Percentiles rank a stretch among this genome's conserved stretches.
Evolutionary conservation across 2,888 invertebrate species (phyloP).

Genomic region (Mesopsocus fuscifrons): DNA sequence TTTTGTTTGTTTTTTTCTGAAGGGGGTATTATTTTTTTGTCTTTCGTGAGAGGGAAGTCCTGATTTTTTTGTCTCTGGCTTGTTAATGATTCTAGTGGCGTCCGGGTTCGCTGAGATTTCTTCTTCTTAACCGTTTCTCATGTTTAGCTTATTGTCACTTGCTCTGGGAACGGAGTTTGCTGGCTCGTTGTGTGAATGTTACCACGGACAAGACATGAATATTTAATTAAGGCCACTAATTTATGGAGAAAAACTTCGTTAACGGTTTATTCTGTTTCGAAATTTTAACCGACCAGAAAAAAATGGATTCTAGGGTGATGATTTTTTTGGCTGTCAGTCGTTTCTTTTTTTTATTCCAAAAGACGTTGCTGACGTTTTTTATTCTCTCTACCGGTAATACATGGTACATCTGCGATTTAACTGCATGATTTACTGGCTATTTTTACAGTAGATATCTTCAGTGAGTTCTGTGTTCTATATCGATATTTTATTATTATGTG

Average conservation of each 20-base stretch:
- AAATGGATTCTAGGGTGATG: too few species aligned
- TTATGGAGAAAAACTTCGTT: slow-evolving; percentile 8
- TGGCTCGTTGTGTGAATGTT: neutral
- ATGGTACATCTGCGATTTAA: too few species aligned
- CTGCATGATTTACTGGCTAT: too few species aligned
- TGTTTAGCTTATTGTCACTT: neutral
- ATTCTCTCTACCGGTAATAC: too few species aligned
- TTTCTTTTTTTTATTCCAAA: too few species aligned
- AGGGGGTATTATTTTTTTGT: slow-evolving; percentile 7
- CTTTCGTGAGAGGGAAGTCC: slow-evolving; percentile 9
- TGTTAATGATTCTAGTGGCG: neutral
- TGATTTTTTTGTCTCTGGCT: neutral
- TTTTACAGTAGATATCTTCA: too few species aligned
- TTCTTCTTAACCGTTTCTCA: too few species aligned
- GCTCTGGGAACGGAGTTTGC: neutral
- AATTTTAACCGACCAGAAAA: too few species aligned
- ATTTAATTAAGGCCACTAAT: slow-evolving; percentile 4
- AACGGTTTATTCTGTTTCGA: slow-evolving; percentile 5
- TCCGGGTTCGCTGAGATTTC: neutral
- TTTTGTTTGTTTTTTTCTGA: slow-evolving; percentile 9
- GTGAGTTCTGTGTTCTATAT: too few species aligned
- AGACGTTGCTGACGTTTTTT: too few species aligned
- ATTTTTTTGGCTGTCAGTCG: too few species aligned
- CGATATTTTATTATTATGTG: too few species aligned
- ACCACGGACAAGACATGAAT: slow-evolving; percentile 9